Percentiles rank a stretch among this genome's conserved stretches.
Evolutionary conservation across 2,888 invertebrate genomes (phyloP).

Genomic region (Chrysolina oricalcia): DNA sequence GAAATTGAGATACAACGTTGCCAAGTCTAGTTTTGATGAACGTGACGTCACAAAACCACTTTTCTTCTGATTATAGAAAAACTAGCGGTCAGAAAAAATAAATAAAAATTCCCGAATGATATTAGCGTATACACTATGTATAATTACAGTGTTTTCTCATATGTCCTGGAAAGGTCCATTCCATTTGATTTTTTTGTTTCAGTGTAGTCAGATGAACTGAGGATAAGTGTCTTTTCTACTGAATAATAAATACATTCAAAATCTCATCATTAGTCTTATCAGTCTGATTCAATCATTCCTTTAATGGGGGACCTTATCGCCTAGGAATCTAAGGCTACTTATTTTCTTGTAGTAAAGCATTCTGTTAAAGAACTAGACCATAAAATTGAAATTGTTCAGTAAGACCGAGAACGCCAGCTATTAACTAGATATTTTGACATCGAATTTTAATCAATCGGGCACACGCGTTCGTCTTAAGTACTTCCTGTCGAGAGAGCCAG

Average conservation of each 20-base stretch:
- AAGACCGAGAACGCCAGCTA: conserved; percentile 2
- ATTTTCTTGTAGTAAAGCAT: background rate
- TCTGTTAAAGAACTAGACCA: conserved; percentile 15
- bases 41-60: too few species aligned
- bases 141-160: too few species aligned
- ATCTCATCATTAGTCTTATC: background rate
- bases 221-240: background rate
- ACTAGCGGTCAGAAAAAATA: too few species aligned
- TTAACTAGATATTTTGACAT: conserved; percentile 45
- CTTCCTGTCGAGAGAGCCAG: conserved; percentile 41
- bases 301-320: background rate
- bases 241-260: background rate
- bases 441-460: conserved; percentile 37
- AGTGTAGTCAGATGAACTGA: background rate
- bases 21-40: too few species aligned
- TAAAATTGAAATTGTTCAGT: conserved; percentile 10
- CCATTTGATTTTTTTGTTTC: too few species aligned
- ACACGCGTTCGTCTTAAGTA: conserved; percentile 39
- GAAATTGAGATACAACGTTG: too few species aligned
- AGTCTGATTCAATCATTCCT: background rate
- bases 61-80: too few species aligned
- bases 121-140: too few species aligned
- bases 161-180: too few species aligned
- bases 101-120: too few species aligned
- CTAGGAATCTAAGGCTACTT: background rate